Evolutionary conservation across 2,113 vertebrate species (phyloP).

Genomic region (Myotis davidii): DNA sequence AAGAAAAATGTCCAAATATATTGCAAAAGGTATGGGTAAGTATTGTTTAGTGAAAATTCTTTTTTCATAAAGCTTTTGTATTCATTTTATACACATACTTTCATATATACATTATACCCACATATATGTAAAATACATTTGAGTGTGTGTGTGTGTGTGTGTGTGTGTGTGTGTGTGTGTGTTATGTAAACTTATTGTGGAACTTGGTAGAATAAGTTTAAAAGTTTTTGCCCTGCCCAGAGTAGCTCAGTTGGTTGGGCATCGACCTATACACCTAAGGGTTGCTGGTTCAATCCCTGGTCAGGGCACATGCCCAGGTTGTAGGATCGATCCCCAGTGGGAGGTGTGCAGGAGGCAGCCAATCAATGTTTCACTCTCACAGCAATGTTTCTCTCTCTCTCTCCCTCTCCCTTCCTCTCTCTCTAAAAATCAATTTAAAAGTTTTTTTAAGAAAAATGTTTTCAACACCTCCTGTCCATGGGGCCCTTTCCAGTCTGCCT

Average conservation of each 20-base stretch:
- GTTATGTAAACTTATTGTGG: neutral
- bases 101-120: neutral
- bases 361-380: neutral
- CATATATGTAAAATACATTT: neutral
- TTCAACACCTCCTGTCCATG: fast-evolving
- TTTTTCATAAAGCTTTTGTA: neutral
- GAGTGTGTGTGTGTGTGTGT: neutral
- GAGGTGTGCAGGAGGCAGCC: neutral
- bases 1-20: constrained; percentile 1
- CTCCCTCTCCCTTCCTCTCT: neutral
- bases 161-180: neutral
- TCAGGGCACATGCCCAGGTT: neutral
- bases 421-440: neutral
- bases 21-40: neutral
- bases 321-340: neutral
- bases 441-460: neutral
- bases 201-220: neutral
- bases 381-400: neutral
- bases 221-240: neutral
- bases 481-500: neutral
- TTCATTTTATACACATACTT: neutral
- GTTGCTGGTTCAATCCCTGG: neutral
- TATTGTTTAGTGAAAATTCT: neutral
- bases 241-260: neutral
- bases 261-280: neutral